Conservation (phyloP, 2,888 invertebrate genomes). For the Athalia rosae region DNA sequence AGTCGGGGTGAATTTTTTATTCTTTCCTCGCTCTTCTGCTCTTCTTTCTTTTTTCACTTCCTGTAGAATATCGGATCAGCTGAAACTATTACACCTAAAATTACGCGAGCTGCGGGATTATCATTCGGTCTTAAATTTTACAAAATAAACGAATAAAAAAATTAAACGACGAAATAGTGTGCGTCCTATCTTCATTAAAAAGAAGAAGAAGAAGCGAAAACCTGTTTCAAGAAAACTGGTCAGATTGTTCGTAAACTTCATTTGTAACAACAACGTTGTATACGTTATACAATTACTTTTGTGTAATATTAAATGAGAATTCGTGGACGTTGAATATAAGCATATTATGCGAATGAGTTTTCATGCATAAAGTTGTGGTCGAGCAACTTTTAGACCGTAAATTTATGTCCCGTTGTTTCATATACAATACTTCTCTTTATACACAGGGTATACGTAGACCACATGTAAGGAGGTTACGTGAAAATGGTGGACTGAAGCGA, state of each 20-base stretch:
- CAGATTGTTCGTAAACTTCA: constrained; percentile 22
- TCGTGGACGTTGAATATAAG: constrained; percentile 13
- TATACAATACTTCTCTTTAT: background rate
- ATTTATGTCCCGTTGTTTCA: constrained; percentile 28
- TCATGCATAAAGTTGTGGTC: constrained; percentile 4
- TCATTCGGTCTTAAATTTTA: too few species aligned
- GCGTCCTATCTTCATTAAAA: too few species aligned
- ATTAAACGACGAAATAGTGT: too few species aligned
- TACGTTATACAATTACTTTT: background rate
- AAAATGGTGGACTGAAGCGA: constrained; percentile 24
- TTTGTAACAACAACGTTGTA: background rate
- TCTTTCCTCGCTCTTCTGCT: background rate
- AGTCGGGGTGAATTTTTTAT: background rate
- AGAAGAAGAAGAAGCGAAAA: too few species aligned
- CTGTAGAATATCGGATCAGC: background rate
- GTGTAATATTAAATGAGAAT: background rate
- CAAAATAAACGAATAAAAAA: too few species aligned
- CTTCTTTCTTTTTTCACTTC: background rate
- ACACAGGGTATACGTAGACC: background rate
- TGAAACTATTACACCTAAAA: background rate
- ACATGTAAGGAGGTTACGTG: background rate
- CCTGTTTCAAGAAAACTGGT: constrained; percentile 2
- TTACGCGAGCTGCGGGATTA: too few species aligned
- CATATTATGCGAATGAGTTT: background rate
- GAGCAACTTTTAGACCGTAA: constrained; percentile 23